Base-by-base conservation (phyloP, 1,140 invertebrate genomes). In the Anastrepha obliqua region DNA sequence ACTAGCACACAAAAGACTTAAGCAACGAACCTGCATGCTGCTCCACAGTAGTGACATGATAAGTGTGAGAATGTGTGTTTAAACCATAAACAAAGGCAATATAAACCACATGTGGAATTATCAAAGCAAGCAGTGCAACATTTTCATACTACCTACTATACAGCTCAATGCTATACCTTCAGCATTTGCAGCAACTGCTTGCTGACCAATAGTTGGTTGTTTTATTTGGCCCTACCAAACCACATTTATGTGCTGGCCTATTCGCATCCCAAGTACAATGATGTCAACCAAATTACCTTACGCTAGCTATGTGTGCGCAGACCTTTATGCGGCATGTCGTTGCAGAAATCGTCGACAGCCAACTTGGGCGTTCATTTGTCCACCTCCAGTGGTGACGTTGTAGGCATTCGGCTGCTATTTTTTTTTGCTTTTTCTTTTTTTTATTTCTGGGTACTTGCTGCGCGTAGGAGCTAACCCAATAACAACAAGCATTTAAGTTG, bases 1-100 rank as follows among this genome's bases (percentile, higher is more conserved):
- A 29, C 29, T 29, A 55, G 2, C 8, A 15, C 60, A 86, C 39
- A 64, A 86, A 86, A 86, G 59, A 86, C 85, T 86, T 64, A 44
- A 60, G 85, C 20, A 62, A 62, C 59, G 59, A 86, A 62, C 85
- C 51, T 62, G 74, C 5, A 7, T 44, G 15, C 39, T 9, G 0
- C n/a, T 20, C 5, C 44, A 29, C 9, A 29, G n/a, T 6, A 20
- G 29, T 67, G 2, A 20, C 0, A 7, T 8, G 29, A 29, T 29
- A 67, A 5, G 7, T 64, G 60, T 29, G n/a, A 8, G 6, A 2
- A 13, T 62, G 11, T 17, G 5, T 62, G 60, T 6, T 55, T 55
- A 8, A 55, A 11, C 51, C 11, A 55, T 62, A 17, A 74, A 47
- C 42, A 74, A 74, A 47, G 42, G 0, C 67, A 74, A 62, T 44